A percentile compares a stretch with the other conserved stretches of the same genome.
Conservation (phyloP, 2,888 invertebrate genomes). For the Melanophora roralis region DNA sequence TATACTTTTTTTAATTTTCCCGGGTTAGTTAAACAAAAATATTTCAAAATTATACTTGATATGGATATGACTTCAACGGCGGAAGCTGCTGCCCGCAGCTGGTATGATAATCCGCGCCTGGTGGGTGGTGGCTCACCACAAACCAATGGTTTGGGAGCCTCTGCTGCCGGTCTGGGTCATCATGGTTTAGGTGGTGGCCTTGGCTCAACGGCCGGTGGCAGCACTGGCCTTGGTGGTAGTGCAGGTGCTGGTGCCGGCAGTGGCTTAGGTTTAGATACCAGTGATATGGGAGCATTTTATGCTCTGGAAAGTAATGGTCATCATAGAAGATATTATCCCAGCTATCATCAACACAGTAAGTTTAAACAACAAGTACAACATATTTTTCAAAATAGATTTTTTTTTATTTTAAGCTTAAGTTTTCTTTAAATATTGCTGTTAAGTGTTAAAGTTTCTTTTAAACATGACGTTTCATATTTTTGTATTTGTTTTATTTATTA, state of each 20-base stretch:
- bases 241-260: constrained; percentile 69
- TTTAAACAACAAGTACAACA: too few relatives aligned
- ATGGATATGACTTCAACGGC: constrained; percentile 79
- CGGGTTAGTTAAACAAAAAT: constrained; percentile 67
- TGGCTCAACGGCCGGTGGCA: constrained; percentile 72
- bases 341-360: constrained; percentile 77
- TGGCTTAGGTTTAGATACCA: constrained; percentile 74
- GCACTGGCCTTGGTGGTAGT: constrained; percentile 70
- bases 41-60: constrained; percentile 77
- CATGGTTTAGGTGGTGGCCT: constrained; percentile 74
- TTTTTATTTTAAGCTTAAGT: constrained; percentile 6
- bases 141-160: constrained; percentile 73
- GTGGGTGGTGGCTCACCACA: constrained; percentile 76
- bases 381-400: neutral
- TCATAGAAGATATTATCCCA: constrained; percentile 77
- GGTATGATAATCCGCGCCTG: constrained; percentile 78
- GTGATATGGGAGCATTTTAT: constrained; percentile 78
- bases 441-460: constrained; percentile 31
- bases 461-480: constrained; percentile 44
- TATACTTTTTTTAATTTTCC: constrained; percentile 56
- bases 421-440: constrained; percentile 8
- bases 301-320: constrained; percentile 77
- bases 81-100: constrained; percentile 78
- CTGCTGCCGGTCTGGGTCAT: constrained; percentile 73
- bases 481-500: neutral